phyloP scores from a whole-genome alignment of 2,113 vertebrate species.

The Salvelinus alpinus region DNA sequence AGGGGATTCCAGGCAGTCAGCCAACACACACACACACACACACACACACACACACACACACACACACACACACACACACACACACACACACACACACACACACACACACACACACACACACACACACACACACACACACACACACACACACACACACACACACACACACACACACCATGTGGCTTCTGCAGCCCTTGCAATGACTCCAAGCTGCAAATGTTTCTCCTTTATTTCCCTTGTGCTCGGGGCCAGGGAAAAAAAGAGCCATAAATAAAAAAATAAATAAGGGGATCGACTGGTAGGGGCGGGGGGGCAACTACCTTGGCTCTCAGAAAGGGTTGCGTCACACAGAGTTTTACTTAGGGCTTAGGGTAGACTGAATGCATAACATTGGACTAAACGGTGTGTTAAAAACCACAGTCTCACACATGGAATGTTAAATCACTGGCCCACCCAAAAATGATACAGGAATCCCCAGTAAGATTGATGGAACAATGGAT shows the following conservation, averaged over 20 bases:
- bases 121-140: slow-evolving; percentile 18
- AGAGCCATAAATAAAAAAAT: slow-evolving; percentile 25
- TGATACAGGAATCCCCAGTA: neutral
- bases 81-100: too few species aligned
- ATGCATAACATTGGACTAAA: slow-evolving; percentile 12
- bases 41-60: too few species aligned
- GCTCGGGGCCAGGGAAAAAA: slow-evolving; percentile 24
- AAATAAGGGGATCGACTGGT: slow-evolving; percentile 30
- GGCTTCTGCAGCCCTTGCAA: neutral
- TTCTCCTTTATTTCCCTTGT: neutral
- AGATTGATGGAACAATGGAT: neutral
- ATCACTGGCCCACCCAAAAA: neutral
- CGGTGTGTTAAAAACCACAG: slow-evolving; percentile 19
- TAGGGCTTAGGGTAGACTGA: neutral
- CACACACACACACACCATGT: slow-evolving; percentile 21
- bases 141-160: neutral
- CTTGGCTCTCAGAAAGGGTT: slow-evolving; percentile 30
- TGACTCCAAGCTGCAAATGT: slow-evolving; percentile 20
- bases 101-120: slow-evolving; percentile 20
- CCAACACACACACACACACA: slow-evolving; percentile 50
- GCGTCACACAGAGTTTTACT: slow-evolving; percentile 41
- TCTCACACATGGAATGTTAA: neutral
- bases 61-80: too few species aligned
- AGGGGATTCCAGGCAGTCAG: slow-evolving; percentile 54
- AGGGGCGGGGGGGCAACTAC: neutral